These are phyloP conservation scores for Cheilosia pagana DNA, from an alignment of 2,888 invertebrate species.

Conservation along the genomic window DNA sequence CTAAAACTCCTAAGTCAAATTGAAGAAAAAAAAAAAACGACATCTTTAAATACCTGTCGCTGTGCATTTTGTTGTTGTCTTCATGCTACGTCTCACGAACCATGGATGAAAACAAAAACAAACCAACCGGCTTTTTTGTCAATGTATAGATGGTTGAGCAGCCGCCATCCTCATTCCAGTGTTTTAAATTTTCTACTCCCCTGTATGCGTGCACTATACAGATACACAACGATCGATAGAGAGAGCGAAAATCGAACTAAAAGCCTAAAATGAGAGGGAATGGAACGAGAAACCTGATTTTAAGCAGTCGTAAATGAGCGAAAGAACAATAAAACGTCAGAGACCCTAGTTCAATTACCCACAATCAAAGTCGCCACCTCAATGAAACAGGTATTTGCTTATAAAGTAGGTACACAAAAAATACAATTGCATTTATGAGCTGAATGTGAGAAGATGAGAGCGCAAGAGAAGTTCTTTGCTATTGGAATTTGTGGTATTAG, in stretches of 20 bases:
- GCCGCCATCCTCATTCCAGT: constrained; percentile 56
- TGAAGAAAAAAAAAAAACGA: constrained; percentile 16
- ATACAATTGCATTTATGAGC: constrained; percentile 57
- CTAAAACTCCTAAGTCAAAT: constrained; percentile 41
- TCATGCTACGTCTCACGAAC: constrained; percentile 39
- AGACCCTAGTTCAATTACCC: constrained; percentile 75
- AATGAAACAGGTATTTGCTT: constrained; percentile 74
- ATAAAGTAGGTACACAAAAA: constrained; percentile 51
- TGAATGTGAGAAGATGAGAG: constrained; percentile 63
- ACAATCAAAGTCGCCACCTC: constrained; percentile 75
- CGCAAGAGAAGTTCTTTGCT: constrained; percentile 13
- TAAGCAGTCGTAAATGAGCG: constrained; percentile 72
- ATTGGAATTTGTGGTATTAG: neutral
- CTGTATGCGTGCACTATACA: constrained; percentile 16
- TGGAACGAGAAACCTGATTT: constrained; percentile 67
- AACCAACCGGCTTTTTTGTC: constrained; percentile 72
- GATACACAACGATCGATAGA: neutral
- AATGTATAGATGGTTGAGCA: constrained; percentile 56
- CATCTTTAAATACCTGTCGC: constrained; percentile 68
- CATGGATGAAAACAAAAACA: constrained; percentile 71
- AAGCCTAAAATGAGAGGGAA: constrained; percentile 46
- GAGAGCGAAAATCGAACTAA: neutral
- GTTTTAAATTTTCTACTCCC: constrained; percentile 8
- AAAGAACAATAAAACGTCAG: constrained; percentile 73
- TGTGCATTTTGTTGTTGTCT: constrained; percentile 61